phyloP scores from a whole-genome alignment of 2,113 vertebrate genomes.

The Pelvicachromis taeniatus region DNA sequence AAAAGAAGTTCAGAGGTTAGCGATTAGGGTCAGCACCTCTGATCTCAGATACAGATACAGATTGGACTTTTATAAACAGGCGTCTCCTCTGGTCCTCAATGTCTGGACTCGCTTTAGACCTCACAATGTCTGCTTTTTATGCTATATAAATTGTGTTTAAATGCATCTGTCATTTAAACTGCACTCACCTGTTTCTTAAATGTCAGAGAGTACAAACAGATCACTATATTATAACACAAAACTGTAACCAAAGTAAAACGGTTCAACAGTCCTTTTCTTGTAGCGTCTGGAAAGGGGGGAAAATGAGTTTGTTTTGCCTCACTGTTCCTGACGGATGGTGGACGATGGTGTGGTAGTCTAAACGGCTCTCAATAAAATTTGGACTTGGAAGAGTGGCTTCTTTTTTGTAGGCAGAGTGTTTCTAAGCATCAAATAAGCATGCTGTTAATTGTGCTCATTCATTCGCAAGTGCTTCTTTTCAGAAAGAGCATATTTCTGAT shows the following conservation, averaged over 20 bases:
- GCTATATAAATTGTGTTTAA: not conserved
- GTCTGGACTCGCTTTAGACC: not conserved
- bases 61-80: not conserved
- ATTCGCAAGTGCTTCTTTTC: constrained; percentile 1
- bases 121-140: not conserved
- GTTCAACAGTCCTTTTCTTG: not conserved
- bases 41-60: not conserved
- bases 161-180: not conserved
- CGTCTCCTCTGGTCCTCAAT: not conserved
- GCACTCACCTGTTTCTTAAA: not conserved
- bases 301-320: not conserved
- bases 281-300: not conserved
- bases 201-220: not conserved
- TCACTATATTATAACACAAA: not conserved
- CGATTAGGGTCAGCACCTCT: not conserved
- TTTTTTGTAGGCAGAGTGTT: not conserved
- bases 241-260: not conserved
- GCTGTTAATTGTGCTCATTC: constrained; percentile 36
- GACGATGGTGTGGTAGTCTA: not conserved
- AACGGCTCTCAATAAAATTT: not conserved
- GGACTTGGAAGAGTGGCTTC: not conserved
- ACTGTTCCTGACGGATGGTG: not conserved
- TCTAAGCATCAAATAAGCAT: not conserved
- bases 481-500: not conserved
- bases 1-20: not conserved